Conservation (phyloP, 2,888 invertebrate genomes). For the Eristalinus sepulchralis region DNA sequence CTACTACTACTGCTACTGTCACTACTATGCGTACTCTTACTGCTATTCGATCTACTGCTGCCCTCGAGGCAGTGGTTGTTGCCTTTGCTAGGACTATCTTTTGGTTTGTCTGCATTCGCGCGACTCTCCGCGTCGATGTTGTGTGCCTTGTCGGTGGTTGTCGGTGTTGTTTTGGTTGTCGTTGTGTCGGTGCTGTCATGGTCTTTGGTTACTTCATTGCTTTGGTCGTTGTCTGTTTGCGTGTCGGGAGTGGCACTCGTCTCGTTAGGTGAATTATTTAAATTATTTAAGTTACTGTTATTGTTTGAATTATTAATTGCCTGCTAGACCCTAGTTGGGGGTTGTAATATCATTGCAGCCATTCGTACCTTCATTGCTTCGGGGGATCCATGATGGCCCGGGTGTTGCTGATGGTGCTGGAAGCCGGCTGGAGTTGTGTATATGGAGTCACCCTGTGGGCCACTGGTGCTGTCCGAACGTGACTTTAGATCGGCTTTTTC, state of each 20-base stretch:
- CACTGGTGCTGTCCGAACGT: conserved; percentile 81
- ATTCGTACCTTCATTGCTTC: conserved; percentile 94
- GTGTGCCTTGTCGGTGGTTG: conserved; percentile 19
- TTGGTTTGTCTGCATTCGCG: conserved; percentile 57
- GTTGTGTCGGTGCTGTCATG: conserved; percentile 19
- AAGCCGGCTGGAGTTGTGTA: conserved; percentile 84
- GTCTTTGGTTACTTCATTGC: conserved; percentile 11
- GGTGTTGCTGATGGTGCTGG: conserved; percentile 77
- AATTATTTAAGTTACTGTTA: conserved; percentile 72
- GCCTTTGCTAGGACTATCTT: conserved; percentile 55
- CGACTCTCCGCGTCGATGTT: conserved; percentile 1
- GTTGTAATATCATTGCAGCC: conserved; percentile 93
- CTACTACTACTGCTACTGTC: conserved; percentile 64
- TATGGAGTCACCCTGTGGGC: conserved; percentile 88
- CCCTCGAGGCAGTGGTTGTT: conserved; percentile 58
- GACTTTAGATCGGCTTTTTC: conserved; percentile 81
- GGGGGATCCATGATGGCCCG: conserved; percentile 83
- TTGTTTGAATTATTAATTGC: conserved; percentile 79
- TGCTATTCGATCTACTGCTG: conserved; percentile 67
- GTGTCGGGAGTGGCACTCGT: conserved; percentile 22
- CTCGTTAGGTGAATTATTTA: conserved; percentile 68
- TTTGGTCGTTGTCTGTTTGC: neutral
- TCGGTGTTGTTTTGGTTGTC: conserved; percentile 7
- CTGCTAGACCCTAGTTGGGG: conserved; percentile 90
- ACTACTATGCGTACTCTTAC: conserved; percentile 66